Base-by-base conservation (phyloP, 2,888 invertebrate species). In the Helobdella robusta region DNA sequence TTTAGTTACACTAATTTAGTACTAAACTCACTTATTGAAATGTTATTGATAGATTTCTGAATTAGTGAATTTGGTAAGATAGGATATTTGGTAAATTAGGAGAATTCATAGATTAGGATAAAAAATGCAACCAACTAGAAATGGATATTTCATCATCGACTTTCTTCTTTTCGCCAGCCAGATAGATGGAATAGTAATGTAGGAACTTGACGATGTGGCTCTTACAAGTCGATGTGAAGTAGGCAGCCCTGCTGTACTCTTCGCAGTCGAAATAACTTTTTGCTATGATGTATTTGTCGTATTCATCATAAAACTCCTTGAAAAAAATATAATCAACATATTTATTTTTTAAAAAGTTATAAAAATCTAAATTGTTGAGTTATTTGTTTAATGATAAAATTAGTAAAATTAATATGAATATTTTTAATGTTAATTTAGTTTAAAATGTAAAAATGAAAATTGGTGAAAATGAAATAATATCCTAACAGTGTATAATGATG, bases 251-350 rank as follows among this genome's bases (percentile, higher is more conserved):
- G 74, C 91, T 91, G 78, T 91, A 94, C 78, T 95, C 94, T 73
- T 89, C 87, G 54, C 88, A 82, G 79, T 93, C 91, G 76, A 91
- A 92, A 77, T 89, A 92, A 69, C 87, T 86, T 78, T 89, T 91
- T 0, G 90, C 89, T 70, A 92, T 78, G 48, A 84, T 83, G 77
- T 89, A 92, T 30, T 83, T 81, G 74, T 89, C 88, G 69, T 83
- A 83, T 72, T 89, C 88, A 6, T 35, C 28, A 30, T 40, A 11
- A 30, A 44, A 35, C 15, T 64, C 64, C 64, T 66, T 23, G 8
- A 61, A 54, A 25, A 44, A 44, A 28, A 65, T 52, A 61, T n/a
- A 44, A 35, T 36, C 11, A 30, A 35, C 54, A 46, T 32, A n/a
- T 32, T 48, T 46, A 56, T n/a, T 18, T 50, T 1, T 34, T 3